phyloP scores from a whole-genome alignment of 2,113 vertebrate genomes.

The Notarius lentiginosus region DNA sequence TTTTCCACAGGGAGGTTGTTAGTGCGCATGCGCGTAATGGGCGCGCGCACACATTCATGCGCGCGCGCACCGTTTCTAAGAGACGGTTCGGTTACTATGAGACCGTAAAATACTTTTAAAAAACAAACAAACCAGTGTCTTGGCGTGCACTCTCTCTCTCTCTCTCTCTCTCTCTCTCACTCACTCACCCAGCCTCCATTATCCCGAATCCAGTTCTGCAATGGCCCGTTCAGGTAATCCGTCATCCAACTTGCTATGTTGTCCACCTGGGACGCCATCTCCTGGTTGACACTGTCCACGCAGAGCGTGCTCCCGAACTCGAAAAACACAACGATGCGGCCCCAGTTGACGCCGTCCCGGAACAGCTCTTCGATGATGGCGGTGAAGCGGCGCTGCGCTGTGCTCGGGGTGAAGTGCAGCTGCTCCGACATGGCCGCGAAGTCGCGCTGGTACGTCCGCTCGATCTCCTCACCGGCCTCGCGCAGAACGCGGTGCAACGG shows the following conservation, averaged over 20 bases:
- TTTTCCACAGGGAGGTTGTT: not conserved
- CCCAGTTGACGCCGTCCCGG: constrained; percentile 91
- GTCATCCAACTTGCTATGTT: constrained; percentile 87
- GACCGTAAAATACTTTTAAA: too few relatives aligned
- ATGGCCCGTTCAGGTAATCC: constrained; percentile 85
- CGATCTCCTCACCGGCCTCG: constrained; percentile 80
- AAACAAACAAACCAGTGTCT: not conserved
- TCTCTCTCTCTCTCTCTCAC: too few relatives aligned
- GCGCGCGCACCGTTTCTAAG: not conserved
- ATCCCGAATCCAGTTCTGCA: constrained; percentile 87
- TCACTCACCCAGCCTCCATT: constrained; percentile 92
- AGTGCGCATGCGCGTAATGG: not conserved
- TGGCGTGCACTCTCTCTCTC: too few relatives aligned
- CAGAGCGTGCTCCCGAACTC: constrained; percentile 89
- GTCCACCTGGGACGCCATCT: constrained; percentile 82
- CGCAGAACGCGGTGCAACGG: constrained; percentile 78
- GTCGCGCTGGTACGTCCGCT: constrained; percentile 78
- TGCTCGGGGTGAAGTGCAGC: constrained; percentile 75
- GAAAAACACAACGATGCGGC: constrained; percentile 88
- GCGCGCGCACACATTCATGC: too few relatives aligned
- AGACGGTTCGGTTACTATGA: not conserved
- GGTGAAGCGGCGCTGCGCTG: constrained; percentile 75
- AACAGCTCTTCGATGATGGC: constrained; percentile 86
- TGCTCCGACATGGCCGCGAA: constrained; percentile 83
- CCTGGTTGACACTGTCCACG: constrained; percentile 79